These are phyloP conservation scores for Nebria salina DNA, from an alignment of 2,888 invertebrate genomes.

Conservation along the genomic window DNA sequence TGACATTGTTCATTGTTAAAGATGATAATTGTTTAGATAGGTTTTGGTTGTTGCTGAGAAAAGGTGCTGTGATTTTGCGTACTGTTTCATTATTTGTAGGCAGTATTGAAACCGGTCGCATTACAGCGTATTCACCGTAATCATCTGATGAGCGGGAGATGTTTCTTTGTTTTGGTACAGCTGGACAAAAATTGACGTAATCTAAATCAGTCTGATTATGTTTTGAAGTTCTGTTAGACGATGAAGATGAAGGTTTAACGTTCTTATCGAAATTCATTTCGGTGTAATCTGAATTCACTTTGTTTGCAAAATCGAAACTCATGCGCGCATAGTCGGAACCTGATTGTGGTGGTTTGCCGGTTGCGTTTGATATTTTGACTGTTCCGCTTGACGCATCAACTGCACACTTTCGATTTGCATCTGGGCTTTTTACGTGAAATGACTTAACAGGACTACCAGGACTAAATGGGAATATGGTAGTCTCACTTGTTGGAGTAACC, in stretches of 20 bases:
- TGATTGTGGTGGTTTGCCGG: constrained; percentile 23
- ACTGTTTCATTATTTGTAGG: constrained; percentile 17
- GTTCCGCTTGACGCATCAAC: constrained; percentile 58
- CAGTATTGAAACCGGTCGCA: constrained; percentile 47
- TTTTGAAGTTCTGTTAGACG: constrained; percentile 37
- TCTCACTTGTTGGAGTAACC: constrained; percentile 69
- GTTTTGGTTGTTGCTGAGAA: constrained; percentile 4
- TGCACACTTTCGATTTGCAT: constrained; percentile 55
- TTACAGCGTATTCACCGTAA: constrained; percentile 50
- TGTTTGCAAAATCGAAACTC: constrained; percentile 37
- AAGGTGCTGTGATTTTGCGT: constrained; percentile 38
- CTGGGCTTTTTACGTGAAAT: constrained; percentile 54
- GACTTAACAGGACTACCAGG: constrained; percentile 72
- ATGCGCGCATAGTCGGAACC: constrained; percentile 51
- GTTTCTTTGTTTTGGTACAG: constrained; percentile 50
- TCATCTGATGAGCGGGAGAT: constrained; percentile 52
- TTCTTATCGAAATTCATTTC: constrained; percentile 58
- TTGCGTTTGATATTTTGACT: constrained; percentile 50
- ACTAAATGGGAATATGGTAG: constrained; percentile 75
- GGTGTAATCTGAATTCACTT: constrained; percentile 55
- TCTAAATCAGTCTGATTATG: constrained; percentile 52
- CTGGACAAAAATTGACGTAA: constrained; percentile 60
- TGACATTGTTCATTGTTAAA: constrained; percentile 26
- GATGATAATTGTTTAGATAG: constrained; percentile 36
- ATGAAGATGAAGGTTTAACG: constrained; percentile 40